Evolutionary conservation across 2,888 invertebrate genomes (phyloP), one percentile per base, ranked within the genome.

Genomic region (Beris morrisii): DNA sequence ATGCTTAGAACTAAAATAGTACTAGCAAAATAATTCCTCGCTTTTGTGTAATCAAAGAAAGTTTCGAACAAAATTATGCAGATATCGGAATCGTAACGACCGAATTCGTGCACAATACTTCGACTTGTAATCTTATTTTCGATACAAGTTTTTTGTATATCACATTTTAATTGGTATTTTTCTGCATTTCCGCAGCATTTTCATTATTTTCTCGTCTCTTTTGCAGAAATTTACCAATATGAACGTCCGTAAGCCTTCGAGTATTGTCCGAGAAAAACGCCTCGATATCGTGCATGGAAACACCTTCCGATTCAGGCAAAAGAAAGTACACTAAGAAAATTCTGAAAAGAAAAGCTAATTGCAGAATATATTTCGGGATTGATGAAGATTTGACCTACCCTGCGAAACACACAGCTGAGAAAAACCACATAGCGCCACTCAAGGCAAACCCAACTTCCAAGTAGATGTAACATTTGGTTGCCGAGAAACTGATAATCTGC

Each of bases 301-400:
- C 53, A n/a, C 84, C 83, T 78, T 85, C 85, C 0, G 85, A 85
- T 74, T 85, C 85, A 45, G 84, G 84, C 69, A 85, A 73, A 67
- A 80, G 81, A 73, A 83, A 82, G 73, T 84, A 84, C 3, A 85
- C 75, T 67, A 82, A 83, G 7, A 83, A 72, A 3, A 83, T 55
- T 22, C 67, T 67, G 22, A 55, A 43, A 54, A 31, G 30, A 5
- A 38, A 38, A 38, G 3, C 5, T 7, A 3, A 38, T 38, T 7
- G 5, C 1, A 38, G 9, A 38, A 38, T 65, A n/a, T 44, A 57
- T 5, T 4, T 56, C 45, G 22, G 22, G 22, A 22, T 2, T 22
- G 22, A 22, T 22, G 22, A 38, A 3, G 38, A 7, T 44, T 32
- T 31, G 4, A 30, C 58, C 46, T 48, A 78, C 13, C 84, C 85